phyloP scores from a whole-genome alignment of 1,140 invertebrate genomes.

The Drosophila pectinifera region DNA sequence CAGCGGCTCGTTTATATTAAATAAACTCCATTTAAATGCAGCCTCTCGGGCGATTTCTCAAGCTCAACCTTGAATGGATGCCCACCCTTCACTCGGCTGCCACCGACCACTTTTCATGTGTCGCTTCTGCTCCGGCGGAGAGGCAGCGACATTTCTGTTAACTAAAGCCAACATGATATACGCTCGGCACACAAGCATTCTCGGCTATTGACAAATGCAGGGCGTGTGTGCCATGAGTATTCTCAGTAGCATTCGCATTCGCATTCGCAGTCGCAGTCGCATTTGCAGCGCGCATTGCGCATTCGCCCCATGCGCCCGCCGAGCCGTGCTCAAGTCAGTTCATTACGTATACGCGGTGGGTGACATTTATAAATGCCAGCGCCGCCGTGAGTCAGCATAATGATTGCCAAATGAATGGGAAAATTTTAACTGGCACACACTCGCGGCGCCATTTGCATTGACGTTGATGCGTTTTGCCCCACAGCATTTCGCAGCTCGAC shows the following conservation, averaged over 20 bases:
- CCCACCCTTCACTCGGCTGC: slow-evolving; percentile 7
- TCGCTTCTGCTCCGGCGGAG: slow-evolving; percentile 38
- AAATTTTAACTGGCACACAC: slow-evolving; percentile 56
- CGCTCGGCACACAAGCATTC: slow-evolving; percentile 52
- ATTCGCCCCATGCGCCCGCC: slow-evolving; percentile 9
- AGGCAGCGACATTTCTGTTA: slow-evolving; percentile 67
- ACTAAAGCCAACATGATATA: slow-evolving; percentile 76
- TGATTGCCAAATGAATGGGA: slow-evolving; percentile 74
- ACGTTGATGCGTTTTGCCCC: slow-evolving; percentile 31
- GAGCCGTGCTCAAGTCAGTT: slow-evolving; percentile 30
- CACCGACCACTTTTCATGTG: slow-evolving; percentile 22
- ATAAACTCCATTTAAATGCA: slow-evolving; percentile 58
- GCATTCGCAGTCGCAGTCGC: slow-evolving; percentile 23
- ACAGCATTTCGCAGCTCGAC: slow-evolving; percentile 27
- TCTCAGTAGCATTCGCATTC: neutral
- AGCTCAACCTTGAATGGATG: slow-evolving; percentile 56
- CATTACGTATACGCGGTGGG: slow-evolving; percentile 61
- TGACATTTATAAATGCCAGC: slow-evolving; percentile 75
- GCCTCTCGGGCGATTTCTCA: slow-evolving; percentile 41
- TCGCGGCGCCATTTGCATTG: slow-evolving; percentile 37
- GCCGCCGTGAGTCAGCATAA: slow-evolving; percentile 43
- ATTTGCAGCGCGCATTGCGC: slow-evolving; percentile 36
- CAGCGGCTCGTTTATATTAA: slow-evolving; percentile 51
- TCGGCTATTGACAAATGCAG: slow-evolving; percentile 72
- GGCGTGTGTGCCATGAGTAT: slow-evolving; percentile 29